phyloP scores from a whole-genome alignment of 1,140 invertebrate genomes.

The Drosophila triauraria region DNA sequence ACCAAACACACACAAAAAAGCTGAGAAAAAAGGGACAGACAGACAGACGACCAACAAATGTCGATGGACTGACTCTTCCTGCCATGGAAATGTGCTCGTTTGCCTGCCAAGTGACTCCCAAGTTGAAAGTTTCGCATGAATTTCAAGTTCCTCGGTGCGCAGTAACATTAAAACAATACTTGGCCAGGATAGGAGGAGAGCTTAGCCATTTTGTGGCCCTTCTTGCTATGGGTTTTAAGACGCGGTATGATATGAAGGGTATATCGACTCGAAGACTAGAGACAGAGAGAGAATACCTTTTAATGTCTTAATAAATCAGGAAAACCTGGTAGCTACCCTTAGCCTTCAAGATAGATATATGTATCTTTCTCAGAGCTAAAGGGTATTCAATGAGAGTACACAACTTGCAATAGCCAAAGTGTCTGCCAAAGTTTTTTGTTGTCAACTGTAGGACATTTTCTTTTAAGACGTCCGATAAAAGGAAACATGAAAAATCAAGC shows the following conservation, averaged over 20 bases:
- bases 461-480: constrained; percentile 36
- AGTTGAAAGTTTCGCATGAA: constrained; percentile 65
- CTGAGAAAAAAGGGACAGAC: constrained; percentile 23
- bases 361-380: background rate
- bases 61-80: constrained; percentile 28
- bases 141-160: constrained; percentile 46
- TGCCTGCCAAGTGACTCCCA: constrained; percentile 29
- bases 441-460: constrained; percentile 40
- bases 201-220: constrained; percentile 47
- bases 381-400: background rate
- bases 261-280: background rate
- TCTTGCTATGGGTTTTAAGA: constrained; percentile 13
- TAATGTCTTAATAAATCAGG: background rate
- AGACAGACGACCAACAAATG: constrained; percentile 21
- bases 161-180: constrained; percentile 55
- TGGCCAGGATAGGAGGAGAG: constrained; percentile 4
- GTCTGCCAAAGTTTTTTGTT: constrained; percentile 26
- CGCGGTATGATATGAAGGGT: background rate
- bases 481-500: constrained; percentile 31
- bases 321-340: no score
- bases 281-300: background rate
- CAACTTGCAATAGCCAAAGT: constrained; percentile 10
- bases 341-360: background rate
- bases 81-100: constrained; percentile 15
- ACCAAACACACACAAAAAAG: constrained; percentile 39